Evolutionary conservation across 2,888 invertebrate species (phyloP).

Genomic region (Cryptosula pallasiana): DNA sequence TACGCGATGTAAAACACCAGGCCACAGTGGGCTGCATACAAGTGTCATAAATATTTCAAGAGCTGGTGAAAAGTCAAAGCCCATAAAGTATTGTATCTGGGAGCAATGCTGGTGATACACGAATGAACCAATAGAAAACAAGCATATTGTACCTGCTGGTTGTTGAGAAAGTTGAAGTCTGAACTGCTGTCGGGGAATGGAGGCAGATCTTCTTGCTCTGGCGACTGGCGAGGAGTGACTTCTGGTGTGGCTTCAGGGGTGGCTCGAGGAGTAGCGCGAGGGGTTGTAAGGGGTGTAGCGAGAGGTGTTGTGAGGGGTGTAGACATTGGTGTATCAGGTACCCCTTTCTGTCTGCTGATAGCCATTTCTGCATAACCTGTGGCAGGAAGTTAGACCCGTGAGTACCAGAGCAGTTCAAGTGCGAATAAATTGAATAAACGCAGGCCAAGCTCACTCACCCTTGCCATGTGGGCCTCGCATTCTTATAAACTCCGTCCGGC

Average conservation of each 20-base stretch:
- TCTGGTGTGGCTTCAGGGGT: not conserved
- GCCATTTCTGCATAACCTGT: conserved; percentile 89
- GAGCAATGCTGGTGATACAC: no score
- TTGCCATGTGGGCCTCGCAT: conserved; percentile 97
- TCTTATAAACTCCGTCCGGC: conserved; percentile 89
- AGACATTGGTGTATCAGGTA: conserved; percentile 80
- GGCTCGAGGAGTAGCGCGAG: conserved; percentile 3
- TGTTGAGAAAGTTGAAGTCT: not conserved
- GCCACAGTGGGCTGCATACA: no score
- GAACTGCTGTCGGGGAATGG: conserved; percentile 15
- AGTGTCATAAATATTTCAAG: no score
- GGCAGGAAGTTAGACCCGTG: no score
- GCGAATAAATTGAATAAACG: no score
- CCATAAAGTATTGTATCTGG: no score
- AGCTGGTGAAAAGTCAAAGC: no score
- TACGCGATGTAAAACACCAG: no score
- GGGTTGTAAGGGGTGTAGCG: conserved; percentile 10
- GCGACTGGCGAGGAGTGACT: not conserved
- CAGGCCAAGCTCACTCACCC: no score
- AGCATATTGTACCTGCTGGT: not conserved
- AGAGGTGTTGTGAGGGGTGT: conserved; percentile 1
- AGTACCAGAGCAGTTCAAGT: no score
- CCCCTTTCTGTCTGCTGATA: conserved; percentile 59
- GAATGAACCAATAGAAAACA: no score
- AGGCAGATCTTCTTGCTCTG: not conserved